These are phyloP conservation scores for Dinoponera quadriceps DNA, from an alignment of 1,140 invertebrate species.

Conservation along the genomic window DNA sequence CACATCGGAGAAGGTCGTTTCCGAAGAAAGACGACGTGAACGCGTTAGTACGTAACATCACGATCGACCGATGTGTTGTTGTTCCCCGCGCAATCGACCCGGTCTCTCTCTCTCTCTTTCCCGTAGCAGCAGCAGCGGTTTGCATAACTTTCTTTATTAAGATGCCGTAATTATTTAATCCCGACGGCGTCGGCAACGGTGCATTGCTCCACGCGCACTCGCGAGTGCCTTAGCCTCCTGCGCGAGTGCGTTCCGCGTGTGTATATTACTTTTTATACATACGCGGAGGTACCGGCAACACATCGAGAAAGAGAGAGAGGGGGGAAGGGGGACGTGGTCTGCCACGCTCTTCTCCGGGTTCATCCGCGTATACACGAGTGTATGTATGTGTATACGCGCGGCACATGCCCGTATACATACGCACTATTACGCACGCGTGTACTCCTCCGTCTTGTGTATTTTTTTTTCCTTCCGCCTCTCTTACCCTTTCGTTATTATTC, in stretches of 20 bases:
- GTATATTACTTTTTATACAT: constrained; percentile 50
- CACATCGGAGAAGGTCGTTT: background rate
- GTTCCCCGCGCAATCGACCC: background rate
- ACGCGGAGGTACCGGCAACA: constrained; percentile 38
- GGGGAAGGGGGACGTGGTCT: background rate
- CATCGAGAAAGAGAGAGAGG: too few relatives aligned
- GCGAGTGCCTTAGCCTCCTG: background rate
- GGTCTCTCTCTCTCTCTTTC: constrained; percentile 3
- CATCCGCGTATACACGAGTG: background rate
- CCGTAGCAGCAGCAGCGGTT: constrained; percentile 22
- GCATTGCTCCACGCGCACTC: background rate
- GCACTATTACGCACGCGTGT: background rate
- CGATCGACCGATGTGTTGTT: constrained; percentile 22
- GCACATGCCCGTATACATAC: too few relatives aligned
- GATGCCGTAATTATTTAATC: constrained; percentile 73
- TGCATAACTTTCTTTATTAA: constrained; percentile 73
- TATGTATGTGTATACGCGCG: background rate
- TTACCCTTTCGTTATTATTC: too few relatives aligned
- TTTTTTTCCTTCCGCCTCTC: background rate
- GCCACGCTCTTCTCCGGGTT: background rate
- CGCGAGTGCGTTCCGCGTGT: constrained; percentile 35
- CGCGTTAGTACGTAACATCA: background rate
- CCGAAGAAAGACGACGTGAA: background rate
- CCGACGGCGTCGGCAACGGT: background rate
- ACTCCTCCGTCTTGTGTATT: background rate